These are phyloP conservation scores for Alectoris magna DNA, from an alignment of 2,797 vertebrate genomes.

Conservation along the genomic window DNA sequence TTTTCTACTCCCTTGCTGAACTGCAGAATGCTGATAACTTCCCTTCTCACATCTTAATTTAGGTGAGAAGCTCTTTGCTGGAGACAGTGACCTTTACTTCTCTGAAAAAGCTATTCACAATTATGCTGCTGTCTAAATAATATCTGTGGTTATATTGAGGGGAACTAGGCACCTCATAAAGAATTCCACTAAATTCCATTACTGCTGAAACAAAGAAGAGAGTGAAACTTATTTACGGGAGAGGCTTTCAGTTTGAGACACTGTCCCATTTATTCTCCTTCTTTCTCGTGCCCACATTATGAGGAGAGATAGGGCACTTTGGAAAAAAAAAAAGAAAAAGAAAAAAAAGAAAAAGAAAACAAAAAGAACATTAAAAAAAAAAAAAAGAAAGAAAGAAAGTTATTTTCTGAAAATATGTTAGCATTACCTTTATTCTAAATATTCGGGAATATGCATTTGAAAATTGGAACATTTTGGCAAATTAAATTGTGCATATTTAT, in stretches of 20 bases:
- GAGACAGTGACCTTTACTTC: conserved; percentile 52
- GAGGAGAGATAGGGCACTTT: background rate
- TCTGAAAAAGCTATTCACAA: conserved; percentile 56
- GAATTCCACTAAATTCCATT: conserved; percentile 34
- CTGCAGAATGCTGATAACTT: background rate
- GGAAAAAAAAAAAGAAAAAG: background rate
- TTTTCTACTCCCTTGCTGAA: background rate
- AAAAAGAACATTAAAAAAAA: background rate
- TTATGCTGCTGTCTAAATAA: conserved; percentile 44
- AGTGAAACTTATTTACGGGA: background rate
- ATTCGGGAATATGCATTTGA: background rate
- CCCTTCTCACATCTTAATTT: conserved; percentile 42
- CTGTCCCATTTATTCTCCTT: conserved; percentile 26
- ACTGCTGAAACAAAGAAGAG: conserved; percentile 29
- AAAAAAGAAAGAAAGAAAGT: background rate
- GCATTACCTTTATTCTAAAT: background rate
- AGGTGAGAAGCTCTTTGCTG: conserved; percentile 23
- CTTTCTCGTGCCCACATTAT: background rate
- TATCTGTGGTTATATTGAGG: conserved; percentile 43
- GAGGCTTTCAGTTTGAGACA: conserved; percentile 12
- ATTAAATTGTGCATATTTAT: background rate
- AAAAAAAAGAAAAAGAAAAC: background rate
- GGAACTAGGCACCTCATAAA: conserved; percentile 48
- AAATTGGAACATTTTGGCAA: background rate
- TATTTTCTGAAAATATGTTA: background rate